phyloP scores from a whole-genome alignment of 1,140 invertebrate species.

The Zaprionus inermis region DNA sequence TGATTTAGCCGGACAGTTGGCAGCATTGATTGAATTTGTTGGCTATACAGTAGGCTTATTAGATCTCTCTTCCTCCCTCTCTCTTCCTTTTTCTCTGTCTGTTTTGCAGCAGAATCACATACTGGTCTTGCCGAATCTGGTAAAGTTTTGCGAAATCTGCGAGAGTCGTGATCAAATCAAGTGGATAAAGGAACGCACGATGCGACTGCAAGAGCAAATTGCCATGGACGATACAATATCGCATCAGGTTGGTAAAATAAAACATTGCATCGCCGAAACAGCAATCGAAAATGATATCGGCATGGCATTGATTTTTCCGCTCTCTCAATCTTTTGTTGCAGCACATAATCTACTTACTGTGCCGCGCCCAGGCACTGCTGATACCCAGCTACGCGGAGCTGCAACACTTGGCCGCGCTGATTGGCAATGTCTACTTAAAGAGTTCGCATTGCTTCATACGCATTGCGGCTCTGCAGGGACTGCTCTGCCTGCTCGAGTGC shows the following conservation, averaged over 20 bases:
- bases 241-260: constrained; percentile 67
- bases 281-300: not conserved
- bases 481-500: constrained; percentile 91
- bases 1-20: constrained; percentile 21
- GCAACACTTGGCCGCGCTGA: constrained; percentile 84
- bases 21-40: constrained; percentile 46
- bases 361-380: constrained; percentile 78
- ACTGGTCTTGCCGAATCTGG: constrained; percentile 77
- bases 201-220: constrained; percentile 78
- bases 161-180: constrained; percentile 83
- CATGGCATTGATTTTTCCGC: not conserved
- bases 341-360: constrained; percentile 83
- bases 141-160: constrained; percentile 83
- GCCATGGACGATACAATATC: constrained; percentile 83
- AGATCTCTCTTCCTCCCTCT: constrained; percentile 1
- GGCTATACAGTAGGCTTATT: constrained; percentile 50
- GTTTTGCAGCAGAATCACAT: constrained; percentile 71
- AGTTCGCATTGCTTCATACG: constrained; percentile 86
- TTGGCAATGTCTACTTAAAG: constrained; percentile 84
- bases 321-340: constrained; percentile 37
- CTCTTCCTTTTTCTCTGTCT: not conserved
- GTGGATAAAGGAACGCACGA: constrained; percentile 79
- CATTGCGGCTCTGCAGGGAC: constrained; percentile 89
- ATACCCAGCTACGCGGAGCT: constrained; percentile 76
- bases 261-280: not conserved